phyloP scores from a whole-genome alignment of 2,797 vertebrate species.

The Notolabrus celidotus region DNA sequence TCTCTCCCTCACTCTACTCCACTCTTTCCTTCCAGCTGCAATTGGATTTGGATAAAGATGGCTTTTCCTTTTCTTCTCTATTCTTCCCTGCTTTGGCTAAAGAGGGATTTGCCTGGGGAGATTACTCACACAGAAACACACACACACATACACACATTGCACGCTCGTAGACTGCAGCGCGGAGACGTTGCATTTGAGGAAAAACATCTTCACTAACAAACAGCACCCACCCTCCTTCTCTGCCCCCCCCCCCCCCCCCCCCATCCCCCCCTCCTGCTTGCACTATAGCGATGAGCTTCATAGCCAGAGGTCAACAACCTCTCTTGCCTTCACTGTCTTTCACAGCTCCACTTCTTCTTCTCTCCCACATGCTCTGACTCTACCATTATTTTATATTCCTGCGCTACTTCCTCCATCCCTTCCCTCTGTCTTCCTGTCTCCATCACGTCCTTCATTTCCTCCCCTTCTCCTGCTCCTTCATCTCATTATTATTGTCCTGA shows the following conservation, averaged over 20 bases:
- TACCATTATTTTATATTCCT: slow-evolving; percentile 37
- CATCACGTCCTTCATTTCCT: slow-evolving; percentile 17
- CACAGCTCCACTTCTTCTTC: slow-evolving; percentile 47
- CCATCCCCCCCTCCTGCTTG: slow-evolving; percentile 22
- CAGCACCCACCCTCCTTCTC: slow-evolving; percentile 29
- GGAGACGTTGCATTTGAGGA: slow-evolving; percentile 79
- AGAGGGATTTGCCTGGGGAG: slow-evolving; percentile 86
- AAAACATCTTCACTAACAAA: slow-evolving; percentile 83
- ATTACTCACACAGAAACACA: slow-evolving; percentile 76
- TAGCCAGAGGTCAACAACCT: slow-evolving; percentile 78
- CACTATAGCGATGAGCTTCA: slow-evolving; percentile 62
- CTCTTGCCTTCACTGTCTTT: slow-evolving; percentile 65
- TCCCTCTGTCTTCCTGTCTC: slow-evolving; percentile 4
- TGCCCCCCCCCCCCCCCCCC: slow-evolving; percentile 7
- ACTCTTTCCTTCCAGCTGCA: slow-evolving; percentile 80
- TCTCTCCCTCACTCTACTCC: slow-evolving; percentile 59
- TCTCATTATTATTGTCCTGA: slow-evolving; percentile 46
- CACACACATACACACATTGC: slow-evolving; percentile 41
- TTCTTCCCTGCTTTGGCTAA: slow-evolving; percentile 86
- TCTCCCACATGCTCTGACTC: slow-evolving; percentile 50
- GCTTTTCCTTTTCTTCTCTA: slow-evolving; percentile 86
- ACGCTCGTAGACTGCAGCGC: slow-evolving; percentile 55
- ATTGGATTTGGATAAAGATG: slow-evolving; percentile 90
- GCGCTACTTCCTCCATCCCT: slow-evolving; percentile 22
- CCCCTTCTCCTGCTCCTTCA: slow-evolving; percentile 13